These are phyloP conservation scores for Forbesichthys agassizii DNA, from an alignment of 2,113 vertebrate genomes.

Conservation along the genomic window DNA sequence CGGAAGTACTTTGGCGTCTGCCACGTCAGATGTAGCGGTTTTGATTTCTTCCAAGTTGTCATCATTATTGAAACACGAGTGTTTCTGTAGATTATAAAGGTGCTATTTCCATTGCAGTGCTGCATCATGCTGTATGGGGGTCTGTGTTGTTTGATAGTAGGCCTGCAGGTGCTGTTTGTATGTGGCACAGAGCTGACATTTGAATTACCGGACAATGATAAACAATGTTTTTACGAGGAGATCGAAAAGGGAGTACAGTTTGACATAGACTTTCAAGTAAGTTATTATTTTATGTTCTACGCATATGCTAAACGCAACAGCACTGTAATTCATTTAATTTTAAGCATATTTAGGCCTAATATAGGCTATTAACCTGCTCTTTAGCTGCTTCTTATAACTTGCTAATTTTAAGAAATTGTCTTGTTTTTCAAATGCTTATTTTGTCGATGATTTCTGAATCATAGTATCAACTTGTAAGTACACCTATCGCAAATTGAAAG, in stretches of 20 bases:
- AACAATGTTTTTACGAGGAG: conserved; percentile 81
- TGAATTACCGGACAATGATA: conserved; percentile 76
- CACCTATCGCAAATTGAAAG: too few species aligned
- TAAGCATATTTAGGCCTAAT: too few species aligned
- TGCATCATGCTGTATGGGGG: conserved; percentile 35
- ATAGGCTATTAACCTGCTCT: too few species aligned
- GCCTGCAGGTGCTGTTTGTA: conserved; percentile 27
- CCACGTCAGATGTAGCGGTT: conserved; percentile 72
- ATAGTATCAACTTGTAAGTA: too few species aligned
- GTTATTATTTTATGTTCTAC: conserved; percentile 15
- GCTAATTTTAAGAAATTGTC: too few species aligned
- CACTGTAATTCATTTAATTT: too few species aligned
- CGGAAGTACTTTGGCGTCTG: conserved; percentile 65
- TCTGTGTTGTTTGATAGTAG: conserved; percentile 42
- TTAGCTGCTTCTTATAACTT: too few species aligned
- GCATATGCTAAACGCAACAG: too few species aligned
- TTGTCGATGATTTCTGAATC: too few species aligned
- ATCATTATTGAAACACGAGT: too few species aligned
- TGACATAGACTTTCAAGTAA: conserved; percentile 78
- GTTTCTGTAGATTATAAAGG: background rate
- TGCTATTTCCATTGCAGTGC: background rate
- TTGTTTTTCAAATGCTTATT: too few species aligned
- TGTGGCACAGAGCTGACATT: conserved; percentile 75
- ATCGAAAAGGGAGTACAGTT: conserved; percentile 69
- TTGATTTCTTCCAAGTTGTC: background rate